Conservation (phyloP, 2,888 invertebrate species). For the Apoda limacodes region DNA sequence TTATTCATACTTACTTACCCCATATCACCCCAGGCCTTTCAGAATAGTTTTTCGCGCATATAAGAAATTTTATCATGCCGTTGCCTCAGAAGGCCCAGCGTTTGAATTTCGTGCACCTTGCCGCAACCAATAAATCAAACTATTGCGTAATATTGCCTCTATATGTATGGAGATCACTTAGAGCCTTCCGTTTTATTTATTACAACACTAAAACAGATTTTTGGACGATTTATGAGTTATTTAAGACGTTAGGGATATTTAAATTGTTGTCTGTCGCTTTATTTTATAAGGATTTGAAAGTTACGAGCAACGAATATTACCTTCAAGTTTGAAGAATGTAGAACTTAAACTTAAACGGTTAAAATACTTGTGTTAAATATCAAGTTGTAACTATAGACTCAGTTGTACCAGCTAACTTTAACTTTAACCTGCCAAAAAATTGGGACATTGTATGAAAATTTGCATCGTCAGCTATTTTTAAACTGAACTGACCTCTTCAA, state of each 20-base stretch:
- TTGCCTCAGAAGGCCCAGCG: slow-evolving; percentile 41
- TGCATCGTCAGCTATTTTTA: no score
- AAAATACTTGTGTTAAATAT: no score
- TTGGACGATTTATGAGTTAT: slow-evolving; percentile 42
- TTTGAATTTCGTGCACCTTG: slow-evolving; percentile 60
- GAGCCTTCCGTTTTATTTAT: slow-evolving; percentile 56
- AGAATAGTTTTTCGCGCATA: slow-evolving; percentile 56
- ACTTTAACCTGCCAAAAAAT: no score
- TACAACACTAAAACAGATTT: slow-evolving; percentile 54
- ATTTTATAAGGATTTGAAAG: no score
- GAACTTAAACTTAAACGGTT: no score
- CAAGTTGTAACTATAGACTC: no score
- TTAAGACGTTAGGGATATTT: slow-evolving; percentile 26
- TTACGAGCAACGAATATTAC: no score
- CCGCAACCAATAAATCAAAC: slow-evolving; percentile 64
- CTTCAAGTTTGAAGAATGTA: no score
- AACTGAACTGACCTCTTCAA: no score
- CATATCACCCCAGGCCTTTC: slow-evolving; percentile 54
- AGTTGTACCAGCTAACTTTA: no score
- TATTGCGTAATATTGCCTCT: slow-evolving; percentile 60
- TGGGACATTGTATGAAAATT: no score
- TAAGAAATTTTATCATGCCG: slow-evolving; percentile 55
- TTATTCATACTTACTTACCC: slow-evolving; percentile 55
- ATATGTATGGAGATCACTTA: slow-evolving; percentile 54
- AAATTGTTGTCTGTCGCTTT: slow-evolving; percentile 8